These are phyloP conservation scores for Epicampocera succincta DNA, from an alignment of 2,888 invertebrate species.

Conservation along the genomic window DNA sequence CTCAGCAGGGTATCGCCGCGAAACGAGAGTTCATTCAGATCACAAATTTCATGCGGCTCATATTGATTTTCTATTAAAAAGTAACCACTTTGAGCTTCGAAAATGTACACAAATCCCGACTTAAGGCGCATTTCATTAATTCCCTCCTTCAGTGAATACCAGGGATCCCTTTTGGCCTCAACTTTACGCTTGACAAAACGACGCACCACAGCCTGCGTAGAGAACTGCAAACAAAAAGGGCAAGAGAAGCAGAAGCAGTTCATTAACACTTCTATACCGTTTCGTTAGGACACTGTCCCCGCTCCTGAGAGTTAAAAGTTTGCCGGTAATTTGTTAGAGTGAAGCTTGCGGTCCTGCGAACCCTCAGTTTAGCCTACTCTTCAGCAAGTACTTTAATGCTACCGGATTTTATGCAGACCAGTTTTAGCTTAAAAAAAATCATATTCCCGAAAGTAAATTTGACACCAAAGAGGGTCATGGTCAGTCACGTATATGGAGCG, in stretches of 20 bases:
- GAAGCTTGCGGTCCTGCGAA: no score
- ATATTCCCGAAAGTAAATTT: no score
- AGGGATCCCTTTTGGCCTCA: conserved; percentile 73
- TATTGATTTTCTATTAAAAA: conserved; percentile 75
- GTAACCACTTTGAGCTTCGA: conserved; percentile 76
- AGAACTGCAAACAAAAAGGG: conserved; percentile 48
- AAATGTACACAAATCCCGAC: conserved; percentile 78
- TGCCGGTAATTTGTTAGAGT: no score
- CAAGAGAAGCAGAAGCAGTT: background rate
- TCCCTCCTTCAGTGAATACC: conserved; percentile 74
- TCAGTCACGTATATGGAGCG: no score
- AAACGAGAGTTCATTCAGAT: conserved; percentile 78
- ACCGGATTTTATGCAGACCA: no score
- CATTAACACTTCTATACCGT: background rate
- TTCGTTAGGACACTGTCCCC: no score
- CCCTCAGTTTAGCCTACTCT: no score
- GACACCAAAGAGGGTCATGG: no score
- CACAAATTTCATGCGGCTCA: conserved; percentile 79
- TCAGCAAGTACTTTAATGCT: no score
- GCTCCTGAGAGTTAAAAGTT: no score
- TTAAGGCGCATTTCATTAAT: conserved; percentile 74
- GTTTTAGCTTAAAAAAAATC: no score
- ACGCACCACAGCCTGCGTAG: conserved; percentile 72
- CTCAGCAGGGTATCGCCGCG: conserved; percentile 74
- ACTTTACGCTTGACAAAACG: conserved; percentile 75